Evolutionary conservation across 2,113 vertebrate species (phyloP).

Genomic region (Pteruthius melanotis): DNA sequence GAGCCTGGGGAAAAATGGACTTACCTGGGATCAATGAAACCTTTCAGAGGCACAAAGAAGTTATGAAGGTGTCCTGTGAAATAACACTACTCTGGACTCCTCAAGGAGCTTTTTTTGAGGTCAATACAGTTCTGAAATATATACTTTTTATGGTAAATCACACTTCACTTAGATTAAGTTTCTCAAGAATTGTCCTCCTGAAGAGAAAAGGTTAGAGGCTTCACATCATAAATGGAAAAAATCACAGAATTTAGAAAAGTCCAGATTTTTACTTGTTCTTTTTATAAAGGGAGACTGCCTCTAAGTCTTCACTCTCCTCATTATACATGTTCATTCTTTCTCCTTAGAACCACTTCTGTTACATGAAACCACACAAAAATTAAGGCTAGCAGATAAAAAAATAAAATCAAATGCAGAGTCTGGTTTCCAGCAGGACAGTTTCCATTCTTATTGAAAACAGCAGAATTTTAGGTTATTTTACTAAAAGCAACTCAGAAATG

Average conservation of each 20-base stretch:
- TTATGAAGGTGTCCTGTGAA: not conserved
- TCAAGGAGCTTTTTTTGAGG: not conserved
- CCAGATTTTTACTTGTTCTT: not conserved
- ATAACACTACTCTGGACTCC: not conserved
- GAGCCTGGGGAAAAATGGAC: not conserved
- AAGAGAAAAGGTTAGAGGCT: not conserved
- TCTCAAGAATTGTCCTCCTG: not conserved
- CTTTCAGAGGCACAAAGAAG: not conserved
- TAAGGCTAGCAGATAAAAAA: constrained; percentile 2
- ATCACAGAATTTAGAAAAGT: not conserved
- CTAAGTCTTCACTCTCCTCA: not conserved
- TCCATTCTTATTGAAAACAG: not conserved
- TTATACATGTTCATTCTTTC: not conserved
- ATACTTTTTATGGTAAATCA: not conserved
- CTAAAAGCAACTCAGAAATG: not conserved
- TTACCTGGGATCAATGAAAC: not conserved
- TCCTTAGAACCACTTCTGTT: not conserved
- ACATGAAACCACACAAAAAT: not conserved
- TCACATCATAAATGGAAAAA: not conserved
- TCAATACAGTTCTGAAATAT: not conserved
- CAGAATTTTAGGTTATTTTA: not conserved
- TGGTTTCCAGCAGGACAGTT: not conserved
- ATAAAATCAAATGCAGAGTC: not conserved
- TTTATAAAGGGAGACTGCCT: not conserved
- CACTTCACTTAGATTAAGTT: not conserved